A percentile compares a stretch with the other conserved stretches of the same genome.
These are phyloP conservation scores for Hirtodrosophila alboralis DNA, from an alignment of 2,888 invertebrate genomes.

Conservation along the genomic window DNA sequence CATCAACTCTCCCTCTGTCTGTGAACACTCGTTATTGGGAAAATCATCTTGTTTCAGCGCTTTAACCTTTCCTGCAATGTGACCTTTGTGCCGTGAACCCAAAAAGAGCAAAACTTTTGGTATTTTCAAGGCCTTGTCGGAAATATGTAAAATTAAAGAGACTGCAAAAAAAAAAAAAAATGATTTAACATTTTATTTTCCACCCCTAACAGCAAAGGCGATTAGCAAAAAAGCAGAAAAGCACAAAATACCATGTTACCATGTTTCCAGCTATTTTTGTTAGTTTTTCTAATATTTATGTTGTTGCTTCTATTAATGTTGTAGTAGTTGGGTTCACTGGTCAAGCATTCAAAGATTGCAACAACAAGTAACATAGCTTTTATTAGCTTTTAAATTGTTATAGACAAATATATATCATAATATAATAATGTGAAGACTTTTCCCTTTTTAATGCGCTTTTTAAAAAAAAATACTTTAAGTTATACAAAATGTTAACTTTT, in stretches of 20 bases:
- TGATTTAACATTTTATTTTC: conserved; percentile 14
- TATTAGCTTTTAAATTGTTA: too few relatives aligned
- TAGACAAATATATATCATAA: too few relatives aligned
- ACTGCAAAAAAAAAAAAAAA: conserved; percentile 9
- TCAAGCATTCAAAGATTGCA: conserved; percentile 24
- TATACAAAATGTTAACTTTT: too few relatives aligned
- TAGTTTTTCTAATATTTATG: conserved; percentile 4
- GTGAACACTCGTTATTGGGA: conserved; percentile 23
- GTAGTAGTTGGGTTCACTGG: conserved; percentile 39
- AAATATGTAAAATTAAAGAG: conserved; percentile 39
- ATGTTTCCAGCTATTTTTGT: conserved; percentile 26
- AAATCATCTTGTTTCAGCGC: conserved; percentile 23
- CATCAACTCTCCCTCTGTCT: too few relatives aligned
- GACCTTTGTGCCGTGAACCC: conserved; percentile 23
- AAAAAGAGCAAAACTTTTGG: conserved; percentile 10
- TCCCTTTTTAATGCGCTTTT: too few relatives aligned
- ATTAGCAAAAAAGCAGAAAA: conserved; percentile 17
- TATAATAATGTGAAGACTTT: too few relatives aligned
- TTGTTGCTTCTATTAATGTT: conserved; percentile 3
- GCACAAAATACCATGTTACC: conserved; percentile 15
- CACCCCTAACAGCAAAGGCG: conserved; percentile 23
- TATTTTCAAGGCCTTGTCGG: conserved; percentile 40
- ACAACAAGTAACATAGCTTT: conserved; percentile 11
- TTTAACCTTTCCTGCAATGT: conserved; percentile 6
- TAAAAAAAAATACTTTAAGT: too few relatives aligned